Conservation (phyloP, 2,113 vertebrate species). For the Chlorodrepanis virens region DNA sequence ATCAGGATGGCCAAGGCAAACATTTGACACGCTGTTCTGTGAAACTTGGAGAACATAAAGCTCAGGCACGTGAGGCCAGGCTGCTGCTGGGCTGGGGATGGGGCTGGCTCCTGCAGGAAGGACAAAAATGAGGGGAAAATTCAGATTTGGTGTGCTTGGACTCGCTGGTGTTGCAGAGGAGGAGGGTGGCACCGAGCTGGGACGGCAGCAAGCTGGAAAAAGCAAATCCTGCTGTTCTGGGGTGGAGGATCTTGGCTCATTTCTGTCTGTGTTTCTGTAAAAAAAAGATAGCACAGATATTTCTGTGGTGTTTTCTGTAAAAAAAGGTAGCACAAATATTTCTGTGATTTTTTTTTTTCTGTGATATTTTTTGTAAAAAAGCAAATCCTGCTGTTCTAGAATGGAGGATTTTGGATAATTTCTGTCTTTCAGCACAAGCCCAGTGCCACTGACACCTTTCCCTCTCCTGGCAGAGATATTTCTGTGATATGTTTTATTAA, state of each 20-base stretch:
- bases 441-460: neutral
- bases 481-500: no score
- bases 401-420: no score
- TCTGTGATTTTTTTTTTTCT: neutral
- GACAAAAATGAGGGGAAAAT: conserved; percentile 48
- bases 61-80: conserved; percentile 21
- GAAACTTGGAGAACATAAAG: conserved; percentile 44
- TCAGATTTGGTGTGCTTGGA: neutral
- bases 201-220: neutral
- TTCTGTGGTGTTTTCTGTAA: no score
- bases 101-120: conserved; percentile 21
- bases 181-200: neutral
- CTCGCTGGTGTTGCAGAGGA: neutral
- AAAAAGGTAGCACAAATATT: no score
- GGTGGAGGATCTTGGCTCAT: neutral
- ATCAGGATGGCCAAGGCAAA: conserved; percentile 69
- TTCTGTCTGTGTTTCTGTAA: neutral
- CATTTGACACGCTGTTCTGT: conserved; percentile 69
- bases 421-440: neutral
- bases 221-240: neutral
- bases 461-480: no score
- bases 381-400: no score
- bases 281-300: no score
- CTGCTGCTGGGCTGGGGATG: conserved; percentile 7
- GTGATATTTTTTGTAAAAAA: neutral